Evolutionary conservation across 2,113 vertebrate species (phyloP).

Genomic region (Podocnemis expansa): DNA sequence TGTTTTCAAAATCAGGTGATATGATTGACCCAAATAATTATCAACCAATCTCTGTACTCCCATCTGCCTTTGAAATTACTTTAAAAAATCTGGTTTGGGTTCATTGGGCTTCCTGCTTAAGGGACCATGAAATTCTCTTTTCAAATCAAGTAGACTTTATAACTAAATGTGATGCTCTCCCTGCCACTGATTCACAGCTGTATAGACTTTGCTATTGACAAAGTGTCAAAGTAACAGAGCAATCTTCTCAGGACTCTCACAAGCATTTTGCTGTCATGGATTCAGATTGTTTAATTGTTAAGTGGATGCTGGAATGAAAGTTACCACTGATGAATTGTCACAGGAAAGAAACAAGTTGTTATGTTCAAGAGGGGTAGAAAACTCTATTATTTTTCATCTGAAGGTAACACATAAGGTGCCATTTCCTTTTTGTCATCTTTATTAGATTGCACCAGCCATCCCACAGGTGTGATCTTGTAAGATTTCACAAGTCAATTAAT

Average conservation of each 20-base stretch:
- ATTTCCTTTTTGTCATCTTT: background rate
- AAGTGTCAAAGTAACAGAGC: conserved; percentile 21
- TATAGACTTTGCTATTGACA: background rate
- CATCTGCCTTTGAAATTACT: conserved; percentile 11
- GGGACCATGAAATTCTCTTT: background rate
- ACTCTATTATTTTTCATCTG: background rate
- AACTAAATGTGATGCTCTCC: background rate
- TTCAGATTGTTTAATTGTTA: conserved; percentile 11
- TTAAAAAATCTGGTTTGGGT: background rate
- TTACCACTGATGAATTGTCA: background rate
- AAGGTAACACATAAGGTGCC: background rate
- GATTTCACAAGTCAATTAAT: background rate
- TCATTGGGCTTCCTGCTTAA: background rate
- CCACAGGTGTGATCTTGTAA: background rate
- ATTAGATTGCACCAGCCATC: background rate
- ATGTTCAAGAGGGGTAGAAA: background rate
- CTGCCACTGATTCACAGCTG: background rate
- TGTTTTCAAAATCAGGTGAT: background rate
- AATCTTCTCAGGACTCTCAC: background rate
- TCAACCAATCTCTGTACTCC: background rate
- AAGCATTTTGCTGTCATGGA: background rate
- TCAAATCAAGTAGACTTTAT: background rate
- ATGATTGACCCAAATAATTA: conserved; percentile 4
- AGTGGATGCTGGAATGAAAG: background rate
- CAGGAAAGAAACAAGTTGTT: background rate